Evolutionary conservation across 2,888 invertebrate genomes (phyloP).

Genomic region (Drosophila koepferae): DNA sequence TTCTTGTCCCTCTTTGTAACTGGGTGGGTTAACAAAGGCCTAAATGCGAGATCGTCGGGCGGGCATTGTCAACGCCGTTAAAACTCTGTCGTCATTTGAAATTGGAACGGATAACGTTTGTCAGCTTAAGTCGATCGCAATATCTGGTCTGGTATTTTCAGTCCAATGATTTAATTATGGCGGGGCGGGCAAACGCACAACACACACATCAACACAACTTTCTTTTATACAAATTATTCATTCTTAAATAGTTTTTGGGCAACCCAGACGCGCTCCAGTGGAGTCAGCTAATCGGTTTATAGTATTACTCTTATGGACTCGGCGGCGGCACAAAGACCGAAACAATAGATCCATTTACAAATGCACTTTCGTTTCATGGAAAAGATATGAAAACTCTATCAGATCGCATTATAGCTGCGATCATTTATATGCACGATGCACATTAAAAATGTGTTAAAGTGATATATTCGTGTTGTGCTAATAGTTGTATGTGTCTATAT

Average conservation of each 20-base stretch:
- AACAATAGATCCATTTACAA: constrained; percentile 54
- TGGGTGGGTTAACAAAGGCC: constrained; percentile 47
- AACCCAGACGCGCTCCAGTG: constrained; percentile 11
- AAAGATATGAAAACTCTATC: constrained; percentile 16
- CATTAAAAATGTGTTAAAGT: constrained; percentile 32
- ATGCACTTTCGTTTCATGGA: constrained; percentile 45
- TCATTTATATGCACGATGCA: constrained; percentile 6
- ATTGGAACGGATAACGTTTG: constrained; percentile 80
- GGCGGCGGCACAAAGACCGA: constrained; percentile 54
- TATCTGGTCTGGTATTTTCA: constrained; percentile 62
- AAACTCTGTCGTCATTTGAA: constrained; percentile 79
- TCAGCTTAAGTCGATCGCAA: constrained; percentile 67
- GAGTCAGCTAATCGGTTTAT: constrained; percentile 73
- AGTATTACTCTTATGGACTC: constrained; percentile 60
- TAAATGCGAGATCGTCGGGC: constrained; percentile 49
- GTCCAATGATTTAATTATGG: constrained; percentile 74
- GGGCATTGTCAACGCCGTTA: constrained; percentile 73
- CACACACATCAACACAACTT: constrained; percentile 54
- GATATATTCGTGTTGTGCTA: constrained; percentile 4
- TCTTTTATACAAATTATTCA: constrained; percentile 73
- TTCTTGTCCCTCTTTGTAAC: constrained; percentile 56
- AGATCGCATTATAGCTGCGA: constrained; percentile 11
- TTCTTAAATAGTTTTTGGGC: constrained; percentile 52
- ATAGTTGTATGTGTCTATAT: neutral
- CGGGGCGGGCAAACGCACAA: constrained; percentile 15